A percentile compares a stretch with the other conserved stretches of the same genome.
phyloP scores from a whole-genome alignment of 2,888 invertebrate genomes.

The Nephrotoma guestfalica region DNA sequence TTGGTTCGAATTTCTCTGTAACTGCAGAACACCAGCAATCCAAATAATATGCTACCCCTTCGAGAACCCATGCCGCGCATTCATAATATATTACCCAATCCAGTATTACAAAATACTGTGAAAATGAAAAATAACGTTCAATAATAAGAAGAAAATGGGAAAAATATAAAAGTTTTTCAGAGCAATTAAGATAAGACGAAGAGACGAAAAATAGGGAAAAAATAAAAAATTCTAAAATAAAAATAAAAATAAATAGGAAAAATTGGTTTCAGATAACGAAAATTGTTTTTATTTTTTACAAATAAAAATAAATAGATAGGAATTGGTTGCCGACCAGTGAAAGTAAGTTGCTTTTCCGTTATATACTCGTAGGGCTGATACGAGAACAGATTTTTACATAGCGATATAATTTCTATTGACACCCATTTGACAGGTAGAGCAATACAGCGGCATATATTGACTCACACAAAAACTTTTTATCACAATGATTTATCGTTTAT shows the following conservation, averaged over 20 bases:
- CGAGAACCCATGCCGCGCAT: not conserved
- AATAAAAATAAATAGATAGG: not conserved
- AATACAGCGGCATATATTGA: not conserved
- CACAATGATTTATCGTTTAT: not conserved
- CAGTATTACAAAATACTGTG: not conserved
- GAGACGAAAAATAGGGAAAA: not conserved
- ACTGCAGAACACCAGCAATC: not conserved
- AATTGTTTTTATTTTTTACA: not conserved
- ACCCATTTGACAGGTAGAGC: not conserved
- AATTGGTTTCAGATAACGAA: not conserved
- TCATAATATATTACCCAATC: not conserved
- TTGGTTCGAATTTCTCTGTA: too few relatives aligned
- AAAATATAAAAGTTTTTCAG: not conserved
- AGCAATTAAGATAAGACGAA: not conserved
- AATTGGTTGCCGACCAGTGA: not conserved
- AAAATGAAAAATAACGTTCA: not conserved
- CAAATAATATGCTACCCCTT: not conserved
- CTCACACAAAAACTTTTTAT: not conserved
- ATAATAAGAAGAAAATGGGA: not conserved
- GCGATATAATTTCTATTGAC: not conserved
- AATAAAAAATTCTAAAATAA: not conserved
- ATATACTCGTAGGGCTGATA: not conserved
- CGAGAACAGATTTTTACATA: not conserved
- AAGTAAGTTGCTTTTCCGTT: not conserved
- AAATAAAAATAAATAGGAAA: not conserved